These are phyloP conservation scores for Drosophila nasuta DNA, from an alignment of 1,140 invertebrate species.

Conservation along the genomic window DNA sequence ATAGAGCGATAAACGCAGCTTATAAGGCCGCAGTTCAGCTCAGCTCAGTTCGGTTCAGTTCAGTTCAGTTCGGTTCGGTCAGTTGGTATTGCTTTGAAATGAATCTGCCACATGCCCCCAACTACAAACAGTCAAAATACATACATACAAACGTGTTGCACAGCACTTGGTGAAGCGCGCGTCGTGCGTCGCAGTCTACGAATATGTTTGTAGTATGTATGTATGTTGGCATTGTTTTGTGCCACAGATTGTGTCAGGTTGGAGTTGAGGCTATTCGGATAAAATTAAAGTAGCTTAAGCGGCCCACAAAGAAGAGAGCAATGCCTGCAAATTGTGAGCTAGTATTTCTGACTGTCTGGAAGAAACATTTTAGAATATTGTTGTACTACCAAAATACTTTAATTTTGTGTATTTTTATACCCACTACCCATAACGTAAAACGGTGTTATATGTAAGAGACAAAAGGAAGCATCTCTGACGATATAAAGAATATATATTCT, in stretches of 20 bases:
- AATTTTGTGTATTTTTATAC: too few species aligned
- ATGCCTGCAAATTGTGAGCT: not conserved
- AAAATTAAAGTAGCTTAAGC: conserved; percentile 13
- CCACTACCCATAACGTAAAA: too few species aligned
- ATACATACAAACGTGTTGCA: conserved; percentile 31
- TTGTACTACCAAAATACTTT: too few species aligned
- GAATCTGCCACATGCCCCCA: conserved; percentile 73
- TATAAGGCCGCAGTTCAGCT: conserved; percentile 34
- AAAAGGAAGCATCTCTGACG: too few species aligned
- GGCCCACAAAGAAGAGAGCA: not conserved
- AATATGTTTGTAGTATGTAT: not conserved
- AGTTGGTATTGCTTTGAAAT: conserved; percentile 78
- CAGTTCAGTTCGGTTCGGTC: conserved; percentile 14
- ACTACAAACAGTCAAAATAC: not conserved
- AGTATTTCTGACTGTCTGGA: not conserved
- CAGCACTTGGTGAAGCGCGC: conserved; percentile 51
- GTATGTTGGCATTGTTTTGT: conserved; percentile 7
- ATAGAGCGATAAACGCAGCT: conserved; percentile 74
- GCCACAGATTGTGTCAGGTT: conserved; percentile 13
- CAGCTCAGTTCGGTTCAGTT: not conserved
- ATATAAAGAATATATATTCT: too few species aligned
- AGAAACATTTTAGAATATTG: too few species aligned
- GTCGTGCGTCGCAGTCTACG: not conserved
- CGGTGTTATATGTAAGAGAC: too few species aligned
- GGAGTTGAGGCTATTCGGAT: not conserved